Base-by-base conservation (phyloP, 2,797 vertebrate species). In the Pempheris klunzingeri region DNA sequence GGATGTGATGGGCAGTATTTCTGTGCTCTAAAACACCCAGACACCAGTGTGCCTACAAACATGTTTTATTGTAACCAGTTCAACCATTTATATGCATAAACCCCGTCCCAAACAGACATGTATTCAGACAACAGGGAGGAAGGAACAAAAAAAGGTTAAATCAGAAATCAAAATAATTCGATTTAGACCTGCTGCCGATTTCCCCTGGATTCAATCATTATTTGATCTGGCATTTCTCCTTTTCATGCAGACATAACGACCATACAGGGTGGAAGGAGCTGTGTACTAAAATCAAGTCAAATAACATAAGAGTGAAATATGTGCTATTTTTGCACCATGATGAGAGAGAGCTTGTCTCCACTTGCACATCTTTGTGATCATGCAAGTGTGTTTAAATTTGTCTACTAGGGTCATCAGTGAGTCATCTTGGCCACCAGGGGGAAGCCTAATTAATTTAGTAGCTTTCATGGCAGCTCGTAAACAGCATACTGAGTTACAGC, bases 381-480 rank as follows among this genome's bases (percentile, higher is more conserved):
- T 66, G 28, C 39, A 60, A 38, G 80, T 67, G 71, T 63, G 53
- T 73, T 28, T 78, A 62, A 43, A 78, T 73, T 43, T 34, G 30
- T 62, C 71, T 74, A 53, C 67, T 89, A 67, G 87, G 82, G 83
- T 86, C 87, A 81, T 87, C 87, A 79, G 77, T 87, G 88, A 92
- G 86, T 91, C 90, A 84, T 87, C 79, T 86, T 66, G 54, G 71
- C 90, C 91, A 91, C 89, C 77, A 84, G 91, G 81, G 86, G 83
- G 85, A 90, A 82, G 72, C 71, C 89, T 83, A 92, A 94, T 92
- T 92, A 88, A 88, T 93, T 90, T 83, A 85, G 75, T 71, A 73
- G 73, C 80, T 74, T 82, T 79, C 58, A 75, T 26, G 46, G 67
- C 77, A 71, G 80, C 76, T 84, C 36, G 18, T 85, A 90, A 91